Conservation (phyloP, 2,113 vertebrate genomes). For the Microtus oregoni region DNA sequence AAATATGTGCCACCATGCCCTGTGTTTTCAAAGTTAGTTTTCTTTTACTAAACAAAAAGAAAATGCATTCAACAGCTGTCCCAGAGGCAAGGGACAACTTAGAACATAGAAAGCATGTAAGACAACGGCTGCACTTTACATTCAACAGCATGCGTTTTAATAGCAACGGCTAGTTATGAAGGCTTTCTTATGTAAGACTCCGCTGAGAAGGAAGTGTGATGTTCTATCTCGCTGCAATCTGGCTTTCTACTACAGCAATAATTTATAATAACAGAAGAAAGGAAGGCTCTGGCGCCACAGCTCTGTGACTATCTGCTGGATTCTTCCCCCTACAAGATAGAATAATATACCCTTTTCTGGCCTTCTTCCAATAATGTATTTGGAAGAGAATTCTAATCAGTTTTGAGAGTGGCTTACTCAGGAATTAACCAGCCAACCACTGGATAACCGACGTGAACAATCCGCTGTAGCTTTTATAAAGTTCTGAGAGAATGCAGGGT, state of each 20-base stretch:
- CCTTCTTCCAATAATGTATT: slow-evolving; percentile 58
- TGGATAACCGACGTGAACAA: slow-evolving; percentile 21
- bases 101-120: background rate
- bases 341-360: slow-evolving; percentile 60
- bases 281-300: slow-evolving; percentile 66
- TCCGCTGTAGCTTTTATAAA: background rate
- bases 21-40: background rate
- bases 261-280: slow-evolving; percentile 56
- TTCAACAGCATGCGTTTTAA: background rate
- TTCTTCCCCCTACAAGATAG: slow-evolving; percentile 56
- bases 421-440: slow-evolving; percentile 55
- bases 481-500: background rate
- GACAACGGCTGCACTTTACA: background rate
- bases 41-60: slow-evolving; percentile 46
- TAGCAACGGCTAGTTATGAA: background rate
- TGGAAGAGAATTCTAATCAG: slow-evolving; percentile 64
- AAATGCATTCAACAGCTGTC: background rate
- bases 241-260: slow-evolving; percentile 40
- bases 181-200: background rate
- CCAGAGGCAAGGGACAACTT: slow-evolving; percentile 6
- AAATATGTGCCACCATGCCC: background rate
- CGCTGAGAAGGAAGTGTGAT: background rate
- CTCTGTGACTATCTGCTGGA: slow-evolving; percentile 39
- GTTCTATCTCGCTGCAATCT: background rate
- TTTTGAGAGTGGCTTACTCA: slow-evolving; percentile 65